These are phyloP conservation scores for Idaea aversata DNA, from an alignment of 2,888 invertebrate species.

Conservation along the genomic window DNA sequence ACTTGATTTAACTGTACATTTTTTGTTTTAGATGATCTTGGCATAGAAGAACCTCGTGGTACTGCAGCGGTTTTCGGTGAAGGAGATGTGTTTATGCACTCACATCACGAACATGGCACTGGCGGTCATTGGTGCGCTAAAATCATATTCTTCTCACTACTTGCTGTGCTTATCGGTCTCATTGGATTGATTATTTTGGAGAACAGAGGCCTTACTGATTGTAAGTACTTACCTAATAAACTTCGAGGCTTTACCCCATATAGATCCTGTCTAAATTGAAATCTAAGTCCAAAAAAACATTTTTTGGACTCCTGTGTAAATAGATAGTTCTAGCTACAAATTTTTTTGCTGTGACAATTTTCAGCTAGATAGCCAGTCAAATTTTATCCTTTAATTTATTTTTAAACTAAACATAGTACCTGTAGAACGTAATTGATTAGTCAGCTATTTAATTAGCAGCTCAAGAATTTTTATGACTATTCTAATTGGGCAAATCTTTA, in stretches of 20 bases:
- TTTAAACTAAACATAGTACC: neutral
- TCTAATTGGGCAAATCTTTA: conserved; percentile 5
- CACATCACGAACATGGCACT: conserved; percentile 87
- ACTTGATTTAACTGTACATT: conserved; percentile 9
- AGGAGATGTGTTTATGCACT: conserved; percentile 88
- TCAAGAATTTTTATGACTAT: conserved; percentile 3
- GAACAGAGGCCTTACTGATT: conserved; percentile 88
- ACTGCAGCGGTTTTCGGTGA: conserved; percentile 72
- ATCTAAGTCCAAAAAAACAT: too few species aligned
- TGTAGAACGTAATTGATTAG: neutral
- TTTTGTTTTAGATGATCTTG: conserved; percentile 67
- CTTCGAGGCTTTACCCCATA: neutral
- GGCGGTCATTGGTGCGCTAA: conserved; percentile 93
- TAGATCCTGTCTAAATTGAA: too few species aligned
- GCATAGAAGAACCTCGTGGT: conserved; percentile 69
- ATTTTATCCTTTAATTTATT: neutral
- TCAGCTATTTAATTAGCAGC: neutral
- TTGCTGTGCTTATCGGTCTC: conserved; percentile 85
- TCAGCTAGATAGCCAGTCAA: neutral
- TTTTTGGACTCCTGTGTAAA: too few species aligned
- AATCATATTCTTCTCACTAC: conserved; percentile 88
- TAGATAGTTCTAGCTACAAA: too few species aligned
- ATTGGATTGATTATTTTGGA: conserved; percentile 89
- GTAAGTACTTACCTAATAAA: conserved; percentile 74
- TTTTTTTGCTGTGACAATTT: neutral